Percentiles rank a stretch among this genome's conserved stretches.
Conservation (phyloP, 2,113 vertebrate species). For the Equus quagga region DNA sequence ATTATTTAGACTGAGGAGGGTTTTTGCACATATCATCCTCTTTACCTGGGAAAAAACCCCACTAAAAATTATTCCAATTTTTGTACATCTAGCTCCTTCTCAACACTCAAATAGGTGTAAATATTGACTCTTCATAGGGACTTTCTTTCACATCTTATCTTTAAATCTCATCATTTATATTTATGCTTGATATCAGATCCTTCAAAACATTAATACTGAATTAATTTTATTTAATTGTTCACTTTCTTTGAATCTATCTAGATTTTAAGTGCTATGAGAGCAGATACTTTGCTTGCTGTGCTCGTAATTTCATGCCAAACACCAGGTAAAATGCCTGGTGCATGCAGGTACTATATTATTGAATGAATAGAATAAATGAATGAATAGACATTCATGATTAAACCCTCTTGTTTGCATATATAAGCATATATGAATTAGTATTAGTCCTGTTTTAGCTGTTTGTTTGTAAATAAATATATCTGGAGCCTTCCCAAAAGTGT, state of each 20-base stretch:
- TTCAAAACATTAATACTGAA: neutral
- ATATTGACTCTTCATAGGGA: neutral
- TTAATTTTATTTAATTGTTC: neutral
- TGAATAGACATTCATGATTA: neutral
- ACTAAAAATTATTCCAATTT: neutral
- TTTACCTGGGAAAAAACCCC: neutral
- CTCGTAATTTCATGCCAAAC: neutral
- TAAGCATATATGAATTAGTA: neutral
- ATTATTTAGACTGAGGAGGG: neutral
- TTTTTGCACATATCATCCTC: neutral
- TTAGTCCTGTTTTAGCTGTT: neutral
- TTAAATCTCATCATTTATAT: neutral
- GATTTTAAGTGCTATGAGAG: neutral
- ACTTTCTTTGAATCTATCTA: neutral
- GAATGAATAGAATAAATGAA: neutral
- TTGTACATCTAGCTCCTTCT: neutral
- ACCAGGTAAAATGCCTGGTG: neutral
- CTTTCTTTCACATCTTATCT: neutral
- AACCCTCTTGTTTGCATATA: neutral
- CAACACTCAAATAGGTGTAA: neutral
- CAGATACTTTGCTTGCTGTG: neutral
- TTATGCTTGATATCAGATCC: neutral
- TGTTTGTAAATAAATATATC: neutral
- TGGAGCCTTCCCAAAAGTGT: neutral
- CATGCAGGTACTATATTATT: neutral